Evolutionary conservation across 2,888 invertebrate species (phyloP), one percentile per base, ranked within the genome.

Genomic region (Coleophora flavipennella): DNA sequence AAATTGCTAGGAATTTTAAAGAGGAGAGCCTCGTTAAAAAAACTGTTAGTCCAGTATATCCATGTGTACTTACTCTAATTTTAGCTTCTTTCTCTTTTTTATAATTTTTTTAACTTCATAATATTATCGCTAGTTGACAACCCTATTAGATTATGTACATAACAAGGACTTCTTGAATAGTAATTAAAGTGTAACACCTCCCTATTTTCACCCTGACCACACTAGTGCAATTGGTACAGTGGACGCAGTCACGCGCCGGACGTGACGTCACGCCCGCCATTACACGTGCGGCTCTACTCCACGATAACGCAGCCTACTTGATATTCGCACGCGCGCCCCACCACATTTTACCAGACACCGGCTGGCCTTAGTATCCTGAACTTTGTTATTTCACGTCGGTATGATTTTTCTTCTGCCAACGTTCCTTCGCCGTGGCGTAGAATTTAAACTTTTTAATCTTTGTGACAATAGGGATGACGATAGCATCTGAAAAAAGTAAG

Each of bases 321-420:
- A 59, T 76, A 78, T 78, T 78, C 78, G 57, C 52, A 44, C 54
- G 55, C 59, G 60, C 58, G 50, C 57, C 44, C 61, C 59, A 59
- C 71, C 75, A 76, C 76, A 79, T 76, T 72, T 77, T 68, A 76
- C 67, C 60, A 43, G 55, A 62, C 62, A 59, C 71, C 75, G 70
- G 67, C 69, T 77, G 74, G 57, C 63, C 62, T 59, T 58, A 56
- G 55, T 49, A 67, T 66, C 65, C 61, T 67, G 62, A 75, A 74
- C 69, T 73, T 73, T 74, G 70, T 69, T 71, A 70, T 73, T 71
- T 62, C 64, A 59, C 59, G 67, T 65, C 35, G 31, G n/a, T 28
- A 59, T 58, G 51, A 51, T 61, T 63, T 61, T 65, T 53, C 55
- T 53, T 43, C 52, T 55, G 49, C 62, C 57, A 62, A 60, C 53